Conservation (phyloP, 2,888 invertebrate species). For the Lasioglossum calceatum region DNA sequence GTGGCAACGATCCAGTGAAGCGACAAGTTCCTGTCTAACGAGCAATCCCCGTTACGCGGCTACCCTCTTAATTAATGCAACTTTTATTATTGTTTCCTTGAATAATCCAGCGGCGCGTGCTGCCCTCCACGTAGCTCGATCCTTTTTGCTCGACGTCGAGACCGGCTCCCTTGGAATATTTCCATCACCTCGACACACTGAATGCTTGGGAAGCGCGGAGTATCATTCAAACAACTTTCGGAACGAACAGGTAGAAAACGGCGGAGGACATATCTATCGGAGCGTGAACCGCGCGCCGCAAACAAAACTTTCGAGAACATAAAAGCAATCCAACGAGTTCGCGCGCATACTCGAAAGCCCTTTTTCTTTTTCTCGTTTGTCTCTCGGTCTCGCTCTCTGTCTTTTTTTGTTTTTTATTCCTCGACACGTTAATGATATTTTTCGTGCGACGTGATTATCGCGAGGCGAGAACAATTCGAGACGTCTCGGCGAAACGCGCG, state of each 20-base stretch:
- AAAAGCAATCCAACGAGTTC: conserved; percentile 65
- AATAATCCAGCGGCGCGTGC: conserved; percentile 74
- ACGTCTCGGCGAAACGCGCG: conserved; percentile 1
- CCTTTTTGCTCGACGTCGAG: conserved; percentile 57
- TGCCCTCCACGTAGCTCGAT: conserved; percentile 65
- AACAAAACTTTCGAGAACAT: conserved; percentile 70
- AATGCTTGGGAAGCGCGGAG: conserved; percentile 67
- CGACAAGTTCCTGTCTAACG: conserved; percentile 74
- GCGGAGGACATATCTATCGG: conserved; percentile 69
- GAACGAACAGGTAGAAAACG: conserved; percentile 73
- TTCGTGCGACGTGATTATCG: conserved; percentile 30
- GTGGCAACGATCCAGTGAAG: conserved; percentile 67
- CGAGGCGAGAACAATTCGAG: conserved; percentile 17
- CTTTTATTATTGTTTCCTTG: conserved; percentile 82
- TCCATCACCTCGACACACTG: conserved; percentile 64
- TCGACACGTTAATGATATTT: conserved; percentile 58
- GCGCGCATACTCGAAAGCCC: conserved; percentile 47
- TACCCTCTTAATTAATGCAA: conserved; percentile 81
- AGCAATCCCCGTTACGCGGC: conserved; percentile 71
- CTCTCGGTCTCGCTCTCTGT: neutral
- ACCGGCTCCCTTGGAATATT: conserved; percentile 65
- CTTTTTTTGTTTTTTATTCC: neutral
- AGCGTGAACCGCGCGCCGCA: conserved; percentile 66
- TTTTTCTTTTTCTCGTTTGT: conserved; percentile 44
- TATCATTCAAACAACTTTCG: conserved; percentile 72